Evolutionary conservation across 2,888 invertebrate species (phyloP).

Genomic region (Conistra vaccinii): DNA sequence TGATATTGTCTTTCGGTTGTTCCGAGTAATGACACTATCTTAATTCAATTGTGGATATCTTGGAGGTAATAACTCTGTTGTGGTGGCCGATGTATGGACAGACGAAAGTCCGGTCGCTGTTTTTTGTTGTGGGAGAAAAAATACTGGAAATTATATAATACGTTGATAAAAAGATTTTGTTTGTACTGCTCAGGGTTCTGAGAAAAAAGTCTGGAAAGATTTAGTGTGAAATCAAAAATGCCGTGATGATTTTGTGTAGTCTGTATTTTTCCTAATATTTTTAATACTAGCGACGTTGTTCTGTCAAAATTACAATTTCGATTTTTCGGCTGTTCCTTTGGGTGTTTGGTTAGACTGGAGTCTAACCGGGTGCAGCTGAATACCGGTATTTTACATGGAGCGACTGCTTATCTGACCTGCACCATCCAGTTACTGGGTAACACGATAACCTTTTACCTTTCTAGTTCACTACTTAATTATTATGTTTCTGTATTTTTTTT

Average conservation of each 20-base stretch:
- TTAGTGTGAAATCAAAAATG: not conserved
- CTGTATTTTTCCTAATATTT: not conserved
- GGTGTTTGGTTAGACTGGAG: not conserved
- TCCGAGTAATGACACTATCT: conserved; percentile 79
- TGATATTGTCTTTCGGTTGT: conserved; percentile 73
- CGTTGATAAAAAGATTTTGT: not conserved
- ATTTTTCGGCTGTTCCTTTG: too few species aligned
- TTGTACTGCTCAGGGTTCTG: not conserved
- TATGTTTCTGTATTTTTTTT: too few species aligned
- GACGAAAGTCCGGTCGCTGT: conserved; percentile 43
- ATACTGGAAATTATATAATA: not conserved
- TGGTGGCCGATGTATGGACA: conserved; percentile 57
- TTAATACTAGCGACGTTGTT: too few species aligned
- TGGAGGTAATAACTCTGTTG: conserved; percentile 78
- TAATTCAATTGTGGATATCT: conserved; percentile 85
- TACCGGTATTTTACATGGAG: not conserved
- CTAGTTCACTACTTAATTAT: too few species aligned
- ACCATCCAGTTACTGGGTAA: too few species aligned
- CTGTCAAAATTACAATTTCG: too few species aligned
- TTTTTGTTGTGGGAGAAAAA: conserved; percentile 19
- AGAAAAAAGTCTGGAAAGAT: not conserved
- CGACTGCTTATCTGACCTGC: not conserved
- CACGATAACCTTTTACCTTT: too few species aligned
- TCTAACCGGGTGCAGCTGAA: not conserved
- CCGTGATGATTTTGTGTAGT: not conserved